phyloP scores from a whole-genome alignment of 2,888 invertebrate genomes.

The Oxycera nigricornis region DNA sequence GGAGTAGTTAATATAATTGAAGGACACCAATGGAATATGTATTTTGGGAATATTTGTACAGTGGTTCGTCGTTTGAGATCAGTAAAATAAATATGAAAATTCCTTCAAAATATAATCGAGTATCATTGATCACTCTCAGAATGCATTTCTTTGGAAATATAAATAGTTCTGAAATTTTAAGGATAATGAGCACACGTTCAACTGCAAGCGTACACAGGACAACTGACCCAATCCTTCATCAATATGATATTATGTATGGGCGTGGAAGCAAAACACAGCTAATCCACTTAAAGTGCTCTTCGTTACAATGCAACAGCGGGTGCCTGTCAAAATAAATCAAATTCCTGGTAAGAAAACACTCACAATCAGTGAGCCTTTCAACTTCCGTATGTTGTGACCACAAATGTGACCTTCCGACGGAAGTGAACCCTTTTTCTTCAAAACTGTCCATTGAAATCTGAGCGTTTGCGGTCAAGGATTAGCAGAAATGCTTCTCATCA shows the following conservation, averaged over 20 bases:
- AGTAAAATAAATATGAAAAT: too few relatives aligned
- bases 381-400: slow-evolving; percentile 25
- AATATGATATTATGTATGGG: slow-evolving; percentile 4
- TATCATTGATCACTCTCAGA: too few relatives aligned
- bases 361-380: not conserved
- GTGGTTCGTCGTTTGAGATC: too few relatives aligned
- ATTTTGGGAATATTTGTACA: too few relatives aligned
- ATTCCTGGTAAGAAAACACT: slow-evolving; percentile 23
- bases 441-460: slow-evolving; percentile 18
- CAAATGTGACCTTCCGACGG: not conserved
- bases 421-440: slow-evolving; percentile 31
- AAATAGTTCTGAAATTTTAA: too few relatives aligned
- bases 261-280: slow-evolving; percentile 32
- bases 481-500: slow-evolving; percentile 23
- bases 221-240: not conserved
- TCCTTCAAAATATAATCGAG: too few relatives aligned
- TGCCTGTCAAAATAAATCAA: slow-evolving; percentile 39
- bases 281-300: slow-evolving; percentile 29
- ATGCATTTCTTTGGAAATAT: too few relatives aligned
- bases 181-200: not conserved
- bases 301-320: slow-evolving; percentile 28
- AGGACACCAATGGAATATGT: too few relatives aligned
- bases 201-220: not conserved
- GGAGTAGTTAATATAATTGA: too few relatives aligned
- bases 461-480: slow-evolving; percentile 23